Evolutionary conservation across 2,797 vertebrate genomes (phyloP), one percentile per base, ranked within the genome.

Genomic region (Melanotaenia boesemani): DNA sequence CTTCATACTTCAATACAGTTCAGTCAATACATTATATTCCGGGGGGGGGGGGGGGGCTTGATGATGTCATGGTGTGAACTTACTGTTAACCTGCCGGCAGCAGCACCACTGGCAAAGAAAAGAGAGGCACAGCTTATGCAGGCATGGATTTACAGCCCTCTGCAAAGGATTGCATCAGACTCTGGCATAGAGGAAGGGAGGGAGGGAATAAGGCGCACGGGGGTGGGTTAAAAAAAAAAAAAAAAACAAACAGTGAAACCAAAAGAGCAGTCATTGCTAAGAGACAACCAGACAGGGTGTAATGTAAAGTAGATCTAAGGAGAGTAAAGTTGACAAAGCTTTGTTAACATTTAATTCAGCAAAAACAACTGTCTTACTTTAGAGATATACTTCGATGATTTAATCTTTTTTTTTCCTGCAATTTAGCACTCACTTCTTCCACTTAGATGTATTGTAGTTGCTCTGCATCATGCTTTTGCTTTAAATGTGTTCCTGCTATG

Each of bases 91-190:
- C 75, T 78, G 71, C 70, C 68, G 37, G 70, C 84, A 83, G 90
- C 85, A 78, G 77, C 62, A 79, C 84, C 56, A 82, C 81, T 86
- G 82, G 76, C 70, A 52, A 63, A 79, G 65, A 79, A 77, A 75
- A 78, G 72, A 81, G 86, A 91, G 83, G 76, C 84, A 72, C 70
- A 67, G 86, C 79, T 89, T 84, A 88, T 86, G 82, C 87, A 88
- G 91, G 82, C 90, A 83, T 92, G 86, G 90, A 93, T 95, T 95
- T 95, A 94, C 94, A 95, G 91, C 91, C 88, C 92, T 94, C 90
- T 90, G 91, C 90, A 94, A 91, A 91, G 90, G 93, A 95, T 95
- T 95, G 95, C 94, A 95, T 95, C 94, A 95, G 95, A 95, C 92
- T 90, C 83, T 91, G 87, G 83, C 86, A 88, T 80, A 81, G 87